Conservation (phyloP, 1,140 invertebrate species). For the Schlechtendalia chinensis region DNA sequence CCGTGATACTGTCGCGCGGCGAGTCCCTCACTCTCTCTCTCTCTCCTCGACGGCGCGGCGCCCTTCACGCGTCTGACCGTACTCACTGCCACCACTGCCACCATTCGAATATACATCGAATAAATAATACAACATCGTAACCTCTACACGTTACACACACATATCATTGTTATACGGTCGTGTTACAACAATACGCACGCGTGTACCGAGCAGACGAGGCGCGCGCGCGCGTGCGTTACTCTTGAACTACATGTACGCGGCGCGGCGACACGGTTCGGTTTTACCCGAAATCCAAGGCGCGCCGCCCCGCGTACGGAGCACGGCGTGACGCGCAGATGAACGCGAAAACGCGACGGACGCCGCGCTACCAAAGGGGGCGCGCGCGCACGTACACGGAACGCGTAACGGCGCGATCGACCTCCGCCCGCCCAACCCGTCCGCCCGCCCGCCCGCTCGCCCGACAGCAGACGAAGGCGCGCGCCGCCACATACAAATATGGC, state of each 20-base stretch:
- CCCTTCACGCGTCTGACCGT: not conserved
- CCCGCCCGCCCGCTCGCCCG: not conserved
- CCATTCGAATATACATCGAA: too few relatives aligned
- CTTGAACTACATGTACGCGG: constrained; percentile 37
- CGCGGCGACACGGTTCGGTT: constrained; percentile 18
- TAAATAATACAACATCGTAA: too few relatives aligned
- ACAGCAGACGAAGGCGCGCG: too few relatives aligned
- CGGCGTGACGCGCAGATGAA: not conserved
- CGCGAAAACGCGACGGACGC: not conserved
- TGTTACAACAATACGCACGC: not conserved
- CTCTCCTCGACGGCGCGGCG: not conserved
- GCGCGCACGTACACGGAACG: not conserved
- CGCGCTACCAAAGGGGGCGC: not conserved
- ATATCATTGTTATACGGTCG: not conserved
- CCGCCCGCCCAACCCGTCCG: too few relatives aligned
- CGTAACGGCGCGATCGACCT: not conserved
- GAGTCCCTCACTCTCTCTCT: not conserved
- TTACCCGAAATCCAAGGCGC: constrained; percentile 33
- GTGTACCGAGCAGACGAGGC: not conserved
- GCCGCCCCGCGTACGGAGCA: not conserved
- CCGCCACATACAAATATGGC: not conserved
- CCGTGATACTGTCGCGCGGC: constrained; percentile 14
- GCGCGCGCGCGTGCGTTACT: not conserved
- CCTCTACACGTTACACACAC: not conserved
- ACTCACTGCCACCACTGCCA: not conserved